Percentiles rank a stretch among this genome's conserved stretches.
These are phyloP conservation scores for Taphrorychus bicolor DNA, from an alignment of 2,888 invertebrate genomes.

Conservation along the genomic window DNA sequence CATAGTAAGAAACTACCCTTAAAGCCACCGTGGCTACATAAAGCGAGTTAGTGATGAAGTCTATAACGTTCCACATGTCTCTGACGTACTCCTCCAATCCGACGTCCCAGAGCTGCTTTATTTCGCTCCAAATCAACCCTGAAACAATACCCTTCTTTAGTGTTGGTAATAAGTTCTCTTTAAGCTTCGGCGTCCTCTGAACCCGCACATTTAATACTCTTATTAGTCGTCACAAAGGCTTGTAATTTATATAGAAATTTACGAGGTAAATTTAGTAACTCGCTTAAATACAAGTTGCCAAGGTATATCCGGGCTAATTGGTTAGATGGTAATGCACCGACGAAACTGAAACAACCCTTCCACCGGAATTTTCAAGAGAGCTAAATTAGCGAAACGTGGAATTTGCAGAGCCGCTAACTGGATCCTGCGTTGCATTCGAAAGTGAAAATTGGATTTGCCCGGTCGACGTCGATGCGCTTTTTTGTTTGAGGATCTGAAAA, in stretches of 20 bases:
- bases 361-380: background rate
- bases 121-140: constrained; percentile 99
- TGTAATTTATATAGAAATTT: background rate
- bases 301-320: background rate
- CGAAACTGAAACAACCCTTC: background rate
- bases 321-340: background rate
- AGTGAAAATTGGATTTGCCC: background rate
- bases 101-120: constrained; percentile 98
- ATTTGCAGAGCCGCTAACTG: background rate
- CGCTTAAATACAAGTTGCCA: background rate
- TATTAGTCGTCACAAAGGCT: background rate
- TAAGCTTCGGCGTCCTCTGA: too few relatives aligned
- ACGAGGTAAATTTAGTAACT: background rate
- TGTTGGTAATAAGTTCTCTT: too few relatives aligned
- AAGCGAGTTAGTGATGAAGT: constrained; percentile 97
- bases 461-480: background rate
- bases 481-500: background rate
- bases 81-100: constrained; percentile 95
- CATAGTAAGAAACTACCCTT: constrained; percentile 91
- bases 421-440: background rate
- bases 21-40: constrained; percentile 97
- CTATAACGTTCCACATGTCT: constrained; percentile 99
- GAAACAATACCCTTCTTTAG: too few relatives aligned
- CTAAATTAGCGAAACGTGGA: background rate
- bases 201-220: background rate